Evolutionary conservation across 2,113 vertebrate genomes (phyloP).

Genomic region (Neodontobutis hainanensis): DNA sequence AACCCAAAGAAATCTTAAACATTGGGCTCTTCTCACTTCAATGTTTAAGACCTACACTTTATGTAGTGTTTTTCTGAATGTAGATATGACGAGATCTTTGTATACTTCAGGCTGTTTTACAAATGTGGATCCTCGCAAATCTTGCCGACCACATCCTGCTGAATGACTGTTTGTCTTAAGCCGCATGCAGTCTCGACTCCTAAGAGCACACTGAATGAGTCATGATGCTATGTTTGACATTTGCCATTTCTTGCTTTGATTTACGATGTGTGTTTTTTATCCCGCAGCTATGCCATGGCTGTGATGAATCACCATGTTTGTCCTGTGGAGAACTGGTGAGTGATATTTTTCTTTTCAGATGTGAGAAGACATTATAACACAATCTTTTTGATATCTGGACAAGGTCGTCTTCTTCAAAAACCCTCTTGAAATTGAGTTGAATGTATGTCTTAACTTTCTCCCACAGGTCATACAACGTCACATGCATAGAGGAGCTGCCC

Average conservation of each 20-base stretch:
- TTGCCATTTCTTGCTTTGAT: constrained; percentile 12
- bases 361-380: neutral
- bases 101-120: no score
- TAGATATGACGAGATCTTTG: no score
- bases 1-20: no score
- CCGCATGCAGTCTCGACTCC: neutral
- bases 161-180: neutral
- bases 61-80: no score
- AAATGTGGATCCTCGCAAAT: neutral
- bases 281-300: constrained; percentile 89
- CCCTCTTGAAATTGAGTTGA: neutral
- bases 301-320: constrained; percentile 95
- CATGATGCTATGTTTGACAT: constrained; percentile 9
- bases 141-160: neutral
- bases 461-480: constrained; percentile 89
- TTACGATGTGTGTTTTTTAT: constrained; percentile 6
- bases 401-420: neutral
- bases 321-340: constrained; percentile 93
- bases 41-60: no score
- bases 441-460: constrained; percentile 14
- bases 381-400: no score
- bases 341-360: constrained; percentile 1
- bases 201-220: neutral
- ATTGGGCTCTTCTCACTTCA: no score
- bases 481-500: constrained; percentile 84